Evolutionary conservation across 2,113 vertebrate genomes (phyloP).

Genomic region (Capra hircus): DNA sequence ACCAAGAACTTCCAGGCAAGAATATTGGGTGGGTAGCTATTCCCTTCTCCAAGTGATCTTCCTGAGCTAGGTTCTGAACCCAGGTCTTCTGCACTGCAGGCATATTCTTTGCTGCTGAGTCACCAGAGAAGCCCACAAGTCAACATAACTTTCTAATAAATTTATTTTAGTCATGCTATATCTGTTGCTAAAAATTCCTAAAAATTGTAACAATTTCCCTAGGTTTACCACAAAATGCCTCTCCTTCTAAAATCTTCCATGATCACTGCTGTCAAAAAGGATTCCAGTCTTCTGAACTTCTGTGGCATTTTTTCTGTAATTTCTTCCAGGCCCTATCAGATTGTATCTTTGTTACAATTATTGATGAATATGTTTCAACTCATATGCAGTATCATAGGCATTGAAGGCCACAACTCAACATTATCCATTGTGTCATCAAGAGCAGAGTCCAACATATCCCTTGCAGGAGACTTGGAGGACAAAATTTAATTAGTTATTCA

Average conservation of each 20-base stretch:
- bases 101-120: not conserved
- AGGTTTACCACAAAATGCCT: not conserved
- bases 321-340: not conserved
- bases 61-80: not conserved
- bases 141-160: not conserved
- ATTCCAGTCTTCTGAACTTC: not conserved
- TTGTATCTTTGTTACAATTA: not conserved
- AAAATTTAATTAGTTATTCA: not conserved
- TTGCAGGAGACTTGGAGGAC: not conserved
- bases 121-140: not conserved
- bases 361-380: not conserved
- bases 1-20: not conserved
- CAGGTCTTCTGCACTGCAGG: not conserved
- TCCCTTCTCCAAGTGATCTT: not conserved
- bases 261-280: not conserved
- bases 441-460: not conserved
- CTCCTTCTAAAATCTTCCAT: constrained; percentile 1
- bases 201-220: not conserved
- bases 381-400: not conserved
- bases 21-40: not conserved
- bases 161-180: not conserved
- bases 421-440: not conserved
- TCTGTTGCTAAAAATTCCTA: constrained; percentile 5
- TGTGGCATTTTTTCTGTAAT: not conserved
- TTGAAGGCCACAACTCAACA: not conserved